Evolutionary conservation across 2,888 invertebrate genomes (phyloP), one percentile per base, ranked within the genome.

Genomic region (Metalampra italica): DNA sequence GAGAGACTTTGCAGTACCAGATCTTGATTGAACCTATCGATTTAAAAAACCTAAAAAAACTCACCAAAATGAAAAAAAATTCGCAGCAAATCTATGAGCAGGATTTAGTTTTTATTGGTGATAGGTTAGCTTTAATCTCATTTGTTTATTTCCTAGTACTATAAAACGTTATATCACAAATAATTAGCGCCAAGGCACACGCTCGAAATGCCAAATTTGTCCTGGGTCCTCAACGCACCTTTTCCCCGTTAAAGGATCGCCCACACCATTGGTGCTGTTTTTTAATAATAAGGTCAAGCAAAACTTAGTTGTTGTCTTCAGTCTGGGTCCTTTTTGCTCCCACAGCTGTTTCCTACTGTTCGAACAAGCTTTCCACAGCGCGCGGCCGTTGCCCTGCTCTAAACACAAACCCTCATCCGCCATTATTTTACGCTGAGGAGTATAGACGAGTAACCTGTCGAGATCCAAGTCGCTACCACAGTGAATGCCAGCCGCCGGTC

Each of bases 361-460:
- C 39, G 66, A 93, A 66, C 96, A 96, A 14, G 93, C 92, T 80
- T 94, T 92, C 73, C 95, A 93, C 50, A 94, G 89, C 0, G 94
- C 94, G 47, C 91, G 83, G 0, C 91, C 91, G 61, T 91, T 93
- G 0, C 90, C 90, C 62, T 91, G 90, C 67, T 97, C 96, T 50
- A 97, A 82, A 63, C 97, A 97, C 5, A 97, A 89, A 7, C 95
- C 95, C 73, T 97, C 97, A 68, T 97, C 96, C 0, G 94, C 95
- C 95, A 96, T 96, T 45, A 97, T 83, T 53, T 90, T 91, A 0
- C 94, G 94, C 32, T 92, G 91, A 32, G 90, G 86, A 0, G 93
- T 93, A 78, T 93, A 93, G 3, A 95, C 92, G 59, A 95, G 90
- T 84, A 95, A 91, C 71, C 95, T 94, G 46, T 93, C 90, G 47